These are phyloP conservation scores for Plumapathes pennacea DNA, from an alignment of 92 coral and sea anemone genomes.

Conservation along the genomic window DNA sequence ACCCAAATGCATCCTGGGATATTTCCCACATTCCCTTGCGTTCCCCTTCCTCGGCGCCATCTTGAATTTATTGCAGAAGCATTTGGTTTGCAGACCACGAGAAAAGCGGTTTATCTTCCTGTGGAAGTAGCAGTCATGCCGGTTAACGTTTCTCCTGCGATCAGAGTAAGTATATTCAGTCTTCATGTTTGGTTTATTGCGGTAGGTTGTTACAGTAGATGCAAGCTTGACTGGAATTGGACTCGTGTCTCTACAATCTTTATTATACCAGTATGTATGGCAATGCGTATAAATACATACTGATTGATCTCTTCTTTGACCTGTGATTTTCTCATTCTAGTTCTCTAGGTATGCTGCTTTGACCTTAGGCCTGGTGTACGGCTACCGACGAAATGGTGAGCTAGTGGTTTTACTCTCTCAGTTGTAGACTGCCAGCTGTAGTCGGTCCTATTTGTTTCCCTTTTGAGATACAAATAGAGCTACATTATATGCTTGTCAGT, in stretches of 20 bases:
- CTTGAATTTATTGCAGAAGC: not conserved
- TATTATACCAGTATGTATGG: no score
- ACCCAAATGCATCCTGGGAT: not conserved
- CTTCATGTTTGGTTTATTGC: not conserved
- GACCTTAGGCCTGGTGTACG: conserved; percentile 85
- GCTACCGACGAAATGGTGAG: conserved; percentile 96
- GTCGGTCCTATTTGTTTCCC: no score
- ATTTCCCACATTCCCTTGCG: not conserved
- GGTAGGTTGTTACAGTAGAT: not conserved
- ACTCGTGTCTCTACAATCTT: no score
- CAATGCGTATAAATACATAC: not conserved
- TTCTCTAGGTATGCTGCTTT: conserved; percentile 96
- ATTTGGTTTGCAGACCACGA: not conserved
- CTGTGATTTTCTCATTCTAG: conserved; percentile 26
- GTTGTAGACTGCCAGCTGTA: no score
- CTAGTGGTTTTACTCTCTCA: no score
- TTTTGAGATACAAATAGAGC: no score
- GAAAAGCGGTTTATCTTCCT: not conserved
- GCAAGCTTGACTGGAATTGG: conserved; percentile 4
- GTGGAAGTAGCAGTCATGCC: conserved; percentile 66
- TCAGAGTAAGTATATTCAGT: conserved; percentile 18
- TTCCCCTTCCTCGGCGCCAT: not conserved
- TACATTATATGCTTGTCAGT: no score
- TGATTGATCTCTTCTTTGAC: not conserved
- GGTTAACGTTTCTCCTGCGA: conserved; percentile 62